Evolutionary conservation across 35 echinoderm and acorn worm species (phyloP), one percentile per base, ranked within the genome.

Genomic region (Ophioderma brevispina): DNA sequence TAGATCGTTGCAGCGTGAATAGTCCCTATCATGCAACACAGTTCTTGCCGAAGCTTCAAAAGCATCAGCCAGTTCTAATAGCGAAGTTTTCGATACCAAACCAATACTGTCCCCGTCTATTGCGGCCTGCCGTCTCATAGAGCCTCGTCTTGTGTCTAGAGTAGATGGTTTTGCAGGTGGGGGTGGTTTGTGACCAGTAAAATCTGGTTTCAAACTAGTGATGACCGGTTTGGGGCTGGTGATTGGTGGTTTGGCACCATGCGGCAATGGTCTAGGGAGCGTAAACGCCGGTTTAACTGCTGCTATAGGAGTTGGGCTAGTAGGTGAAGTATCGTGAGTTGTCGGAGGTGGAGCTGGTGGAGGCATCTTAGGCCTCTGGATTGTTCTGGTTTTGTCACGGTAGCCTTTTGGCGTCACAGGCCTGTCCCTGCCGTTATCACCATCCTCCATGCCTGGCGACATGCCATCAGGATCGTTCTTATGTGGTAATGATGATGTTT

Each of bases 401-500:
- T 79, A 55, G 28, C 78, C 86, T 25, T 84, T 91, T n/a, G 87
- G 88, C 10, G 87, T 88, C 0, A 81, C 84, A 18, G 84, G 78
- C 33, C 50, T 43, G 15, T 90, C 91, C 34, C 81, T 84, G 21
- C 87, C 82, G 46, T 70, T 91, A 14, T 97, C 92, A 0, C 21
- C 42, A 19, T 90, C 84, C 8, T 50, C 78, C 36, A 81, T 55
- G 0, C n/a, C 39, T 55, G 15, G 42, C n/a, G 80, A 80, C 17
- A 38, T 13, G 78, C 78, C 15, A 82, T 35, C 19, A 32, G 70
- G 81, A 76, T 85, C 59, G n/a, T 86, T 82, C 87, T 49, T 94
- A 87, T 17, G 64, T 63, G 42, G 90, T 64, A 96, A 64, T 55
- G 94, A 96, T 78, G 85, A 88, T 31, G 94, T 96, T 89, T 96